Conservation (phyloP, 2,113 vertebrate species). For the Haemorhous mexicanus region DNA sequence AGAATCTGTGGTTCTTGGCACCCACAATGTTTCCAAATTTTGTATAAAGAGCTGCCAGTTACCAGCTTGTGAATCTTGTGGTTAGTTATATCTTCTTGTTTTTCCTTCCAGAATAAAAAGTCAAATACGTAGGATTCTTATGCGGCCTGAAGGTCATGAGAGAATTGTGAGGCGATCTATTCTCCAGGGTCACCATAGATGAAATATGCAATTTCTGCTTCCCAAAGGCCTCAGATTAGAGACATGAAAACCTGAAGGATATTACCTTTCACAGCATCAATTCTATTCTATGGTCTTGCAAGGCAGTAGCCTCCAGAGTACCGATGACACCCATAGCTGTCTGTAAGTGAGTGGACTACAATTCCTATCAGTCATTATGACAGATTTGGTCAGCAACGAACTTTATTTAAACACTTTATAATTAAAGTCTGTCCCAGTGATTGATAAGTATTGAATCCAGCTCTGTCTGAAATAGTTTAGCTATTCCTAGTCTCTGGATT, state of each 20-base stretch:
- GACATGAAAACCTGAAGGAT: neutral
- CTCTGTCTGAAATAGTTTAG: neutral
- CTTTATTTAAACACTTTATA: slow-evolving; percentile 50
- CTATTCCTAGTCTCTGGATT: neutral
- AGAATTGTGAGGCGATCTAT: neutral
- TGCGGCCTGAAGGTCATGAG: neutral
- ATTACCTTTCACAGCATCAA: slow-evolving; percentile 9
- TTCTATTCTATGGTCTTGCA: slow-evolving; percentile 12
- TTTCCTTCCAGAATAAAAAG: neutral
- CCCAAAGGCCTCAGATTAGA: neutral
- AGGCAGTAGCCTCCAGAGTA: slow-evolving; percentile 10
- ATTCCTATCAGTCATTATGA: neutral
- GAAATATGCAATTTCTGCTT: slow-evolving; percentile 22
- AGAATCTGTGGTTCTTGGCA: neutral
- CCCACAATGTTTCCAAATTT: neutral
- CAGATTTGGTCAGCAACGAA: slow-evolving; percentile 32
- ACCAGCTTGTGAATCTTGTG: neutral
- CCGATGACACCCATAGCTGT: neutral
- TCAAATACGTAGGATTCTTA: neutral
- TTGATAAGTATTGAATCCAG: slow-evolving; percentile 13
- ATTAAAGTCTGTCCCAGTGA: slow-evolving; percentile 21
- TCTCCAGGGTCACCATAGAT: neutral
- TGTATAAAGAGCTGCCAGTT: neutral
- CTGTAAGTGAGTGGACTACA: slow-evolving; percentile 7
- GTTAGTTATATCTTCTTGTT: neutral